Percentiles rank a stretch among this genome's conserved stretches.
Conservation (phyloP, 1,140 invertebrate genomes). For the Drosophila truncata region DNA sequence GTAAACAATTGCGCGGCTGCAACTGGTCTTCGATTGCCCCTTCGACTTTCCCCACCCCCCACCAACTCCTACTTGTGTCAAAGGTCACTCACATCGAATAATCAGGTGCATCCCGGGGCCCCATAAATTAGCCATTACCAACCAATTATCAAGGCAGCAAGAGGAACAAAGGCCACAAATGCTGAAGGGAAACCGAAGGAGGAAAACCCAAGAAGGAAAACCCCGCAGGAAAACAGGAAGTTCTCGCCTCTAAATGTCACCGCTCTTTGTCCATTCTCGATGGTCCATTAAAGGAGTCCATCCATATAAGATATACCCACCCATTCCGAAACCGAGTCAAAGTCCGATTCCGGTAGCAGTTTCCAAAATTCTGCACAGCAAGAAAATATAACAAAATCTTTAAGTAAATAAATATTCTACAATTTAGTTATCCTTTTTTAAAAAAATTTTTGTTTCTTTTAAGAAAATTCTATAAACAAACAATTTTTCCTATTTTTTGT, state of each 20-base stretch:
- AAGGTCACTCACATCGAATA: constrained; percentile 68
- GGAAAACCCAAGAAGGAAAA: constrained; percentile 13
- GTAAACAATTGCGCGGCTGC: constrained; percentile 75
- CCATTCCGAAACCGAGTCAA: not conserved
- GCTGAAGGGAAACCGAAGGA: constrained; percentile 1
- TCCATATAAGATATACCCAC: not conserved
- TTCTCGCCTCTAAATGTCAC: constrained; percentile 43
- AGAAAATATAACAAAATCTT: constrained; percentile 1
- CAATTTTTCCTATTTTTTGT: not conserved
- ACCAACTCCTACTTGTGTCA: constrained; percentile 21
- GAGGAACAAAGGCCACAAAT: constrained; percentile 23
- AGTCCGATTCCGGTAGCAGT: constrained; percentile 39
- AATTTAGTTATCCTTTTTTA: not conserved
- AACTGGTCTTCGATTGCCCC: constrained; percentile 73
- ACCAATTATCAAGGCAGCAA: constrained; percentile 61
- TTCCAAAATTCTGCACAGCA: constrained; percentile 5
- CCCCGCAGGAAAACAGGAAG: constrained; percentile 43
- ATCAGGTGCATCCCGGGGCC: constrained; percentile 63
- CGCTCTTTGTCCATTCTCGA: constrained; percentile 28
- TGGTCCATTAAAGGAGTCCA: constrained; percentile 25
- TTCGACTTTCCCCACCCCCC: constrained; percentile 3
- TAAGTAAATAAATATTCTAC: not conserved
- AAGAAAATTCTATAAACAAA: not conserved
- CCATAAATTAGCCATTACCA: constrained; percentile 76
- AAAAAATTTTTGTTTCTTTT: not conserved